Evolutionary conservation across 2,888 invertebrate species (phyloP).

Genomic region (Erebia epiphron): DNA sequence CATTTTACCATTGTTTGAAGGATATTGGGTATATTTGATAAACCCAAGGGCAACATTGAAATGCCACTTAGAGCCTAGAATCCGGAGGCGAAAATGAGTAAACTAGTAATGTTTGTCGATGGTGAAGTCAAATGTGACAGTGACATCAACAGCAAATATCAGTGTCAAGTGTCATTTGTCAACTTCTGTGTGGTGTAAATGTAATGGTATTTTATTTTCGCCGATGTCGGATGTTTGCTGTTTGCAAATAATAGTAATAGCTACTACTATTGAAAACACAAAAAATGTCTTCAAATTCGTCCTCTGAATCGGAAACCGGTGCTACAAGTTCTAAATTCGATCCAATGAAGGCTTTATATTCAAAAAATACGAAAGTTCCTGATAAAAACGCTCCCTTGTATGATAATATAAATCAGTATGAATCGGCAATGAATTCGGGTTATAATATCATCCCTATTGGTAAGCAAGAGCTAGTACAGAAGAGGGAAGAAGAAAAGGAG

Average conservation of each 20-base stretch:
- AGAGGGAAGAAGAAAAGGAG: conserved; percentile 64
- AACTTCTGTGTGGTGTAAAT: not conserved
- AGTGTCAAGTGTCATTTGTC: not conserved
- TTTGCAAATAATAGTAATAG: not conserved
- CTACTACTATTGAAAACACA: not conserved
- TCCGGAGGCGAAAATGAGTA: not conserved
- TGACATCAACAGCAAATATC: not conserved
- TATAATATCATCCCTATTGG: conserved; percentile 57
- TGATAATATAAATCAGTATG: conserved; percentile 87
- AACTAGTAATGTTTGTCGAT: not conserved
- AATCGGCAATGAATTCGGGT: conserved; percentile 51
- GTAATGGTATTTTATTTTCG: not conserved
- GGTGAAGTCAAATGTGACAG: conserved; percentile 1
- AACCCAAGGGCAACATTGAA: not conserved
- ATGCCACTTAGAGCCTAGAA: not conserved
- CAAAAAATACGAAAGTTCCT: conserved; percentile 80
- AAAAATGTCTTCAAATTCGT: conserved; percentile 65
- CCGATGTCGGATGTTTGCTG: no score
- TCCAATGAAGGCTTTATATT: conserved; percentile 87
- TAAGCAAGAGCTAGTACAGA: conserved; percentile 53
- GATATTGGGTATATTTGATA: not conserved
- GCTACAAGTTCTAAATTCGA: conserved; percentile 83
- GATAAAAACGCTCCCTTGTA: conserved; percentile 82
- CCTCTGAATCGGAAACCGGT: conserved; percentile 72
- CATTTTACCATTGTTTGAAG: not conserved